Evolutionary conservation across 2,113 vertebrate genomes (phyloP), one percentile per base, ranked within the genome.

Genomic region (Forbesichthys papilliferus): DNA sequence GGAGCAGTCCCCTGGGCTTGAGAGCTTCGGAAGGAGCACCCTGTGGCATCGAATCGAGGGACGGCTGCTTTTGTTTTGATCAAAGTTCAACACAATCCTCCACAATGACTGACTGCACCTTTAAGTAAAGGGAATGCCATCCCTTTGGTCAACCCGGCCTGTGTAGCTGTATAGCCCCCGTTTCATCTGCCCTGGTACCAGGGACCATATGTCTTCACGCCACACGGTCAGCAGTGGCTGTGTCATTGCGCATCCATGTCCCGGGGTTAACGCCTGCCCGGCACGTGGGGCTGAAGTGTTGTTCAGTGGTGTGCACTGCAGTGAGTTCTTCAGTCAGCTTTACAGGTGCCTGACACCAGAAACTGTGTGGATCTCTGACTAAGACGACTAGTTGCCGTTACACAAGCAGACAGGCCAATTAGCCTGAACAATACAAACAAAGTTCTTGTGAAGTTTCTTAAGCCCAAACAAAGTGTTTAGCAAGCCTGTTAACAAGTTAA

Each of bases 191-290:
- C 76, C 78, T 33, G 36, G 66, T 63, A 55, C n/a, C 11, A 3
- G 70, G 78, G 34, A 64, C 66, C 69, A 71, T 84, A 82, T 84
- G 85, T 78, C 84, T 83, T 73, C 84, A 81, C 16, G 59, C 81
- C 71, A 85, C 20, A 47, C 64, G 52, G 27, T 74, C 80, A 77
- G 80, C 71, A 83, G 84, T 81, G 71, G 53, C 61, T 66, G 69
- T 81, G 84, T 89, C 86, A 74, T n/a, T 27, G 48, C 20, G 49
- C 69, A 86, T 90, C 84, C 76, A 82, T 56, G 70, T 83, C 80
- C 75, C 56, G 49, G 47, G 63, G 75, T 66, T 64, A 74, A 60
- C 68, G 73, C 77, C 74, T 64, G 66, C 27, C 20, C 58, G 71
- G 65, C 70, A 75, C 46, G 51, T 68, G 66, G 56, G 53, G 67